Evolutionary conservation across 2,888 invertebrate species (phyloP).

Genomic region (Dinocampus coccinellae): DNA sequence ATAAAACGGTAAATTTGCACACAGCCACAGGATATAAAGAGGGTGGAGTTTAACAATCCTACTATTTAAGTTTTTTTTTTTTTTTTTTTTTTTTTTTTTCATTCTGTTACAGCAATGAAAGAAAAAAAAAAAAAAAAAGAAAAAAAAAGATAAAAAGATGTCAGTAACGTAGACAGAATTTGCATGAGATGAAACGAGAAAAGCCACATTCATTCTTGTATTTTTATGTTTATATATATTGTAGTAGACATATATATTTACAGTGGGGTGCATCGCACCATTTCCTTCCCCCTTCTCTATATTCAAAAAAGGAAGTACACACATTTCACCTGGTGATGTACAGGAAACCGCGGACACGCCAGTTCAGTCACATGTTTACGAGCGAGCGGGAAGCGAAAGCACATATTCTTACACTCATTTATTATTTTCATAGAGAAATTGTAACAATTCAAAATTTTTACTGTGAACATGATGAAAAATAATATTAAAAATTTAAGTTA

Average conservation of each 20-base stretch:
- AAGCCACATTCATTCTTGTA: background rate
- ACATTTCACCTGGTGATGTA: slow-evolving; percentile 62
- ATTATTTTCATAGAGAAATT: background rate
- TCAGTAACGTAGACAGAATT: too few relatives aligned
- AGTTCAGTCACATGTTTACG: slow-evolving; percentile 60
- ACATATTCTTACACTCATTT: background rate
- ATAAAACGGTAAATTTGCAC: background rate
- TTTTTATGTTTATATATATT: background rate
- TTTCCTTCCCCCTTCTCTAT: slow-evolving; percentile 23
- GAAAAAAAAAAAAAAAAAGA: too few relatives aligned
- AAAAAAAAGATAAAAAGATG: too few relatives aligned
- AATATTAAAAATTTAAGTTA: background rate
- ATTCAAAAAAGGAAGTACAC: slow-evolving; percentile 57
- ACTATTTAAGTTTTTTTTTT: background rate
- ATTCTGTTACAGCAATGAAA: background rate
- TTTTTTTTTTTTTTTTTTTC: background rate
- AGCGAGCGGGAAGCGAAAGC: slow-evolving; percentile 42
- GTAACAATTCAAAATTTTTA: background rate
- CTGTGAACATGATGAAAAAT: background rate
- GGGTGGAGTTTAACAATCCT: background rate
- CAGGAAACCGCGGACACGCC: slow-evolving; percentile 55
- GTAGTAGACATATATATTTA: background rate
- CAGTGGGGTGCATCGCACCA: slow-evolving; percentile 10
- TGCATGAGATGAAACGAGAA: background rate
- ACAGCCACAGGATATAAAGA: background rate